phyloP scores from a whole-genome alignment of 2,888 invertebrate genomes.

The Papilio elwesi region DNA sequence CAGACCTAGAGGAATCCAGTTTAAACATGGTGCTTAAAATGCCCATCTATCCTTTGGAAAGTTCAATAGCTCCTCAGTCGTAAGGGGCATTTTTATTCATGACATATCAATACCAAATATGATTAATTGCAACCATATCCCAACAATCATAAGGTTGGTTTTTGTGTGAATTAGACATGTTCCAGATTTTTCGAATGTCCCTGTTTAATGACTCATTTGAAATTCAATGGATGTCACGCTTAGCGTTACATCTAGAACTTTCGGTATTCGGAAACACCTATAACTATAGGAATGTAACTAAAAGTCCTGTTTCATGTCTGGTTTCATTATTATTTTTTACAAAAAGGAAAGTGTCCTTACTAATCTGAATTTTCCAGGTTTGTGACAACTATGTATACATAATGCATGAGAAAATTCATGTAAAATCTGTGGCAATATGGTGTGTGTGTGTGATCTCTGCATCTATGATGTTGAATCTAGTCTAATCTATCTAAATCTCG shows the following conservation, averaged over 20 bases:
- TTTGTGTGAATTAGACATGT: neutral
- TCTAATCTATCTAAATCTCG: neutral
- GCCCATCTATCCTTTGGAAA: neutral
- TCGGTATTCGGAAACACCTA: neutral
- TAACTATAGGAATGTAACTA: neutral
- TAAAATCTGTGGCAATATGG: no score
- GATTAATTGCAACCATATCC: neutral
- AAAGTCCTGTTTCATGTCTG: no score
- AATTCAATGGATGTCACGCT: slow-evolving; percentile 1
- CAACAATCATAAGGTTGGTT: neutral
- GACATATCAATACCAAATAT: neutral
- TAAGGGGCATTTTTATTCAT: slow-evolving; percentile 5
- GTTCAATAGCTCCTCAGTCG: slow-evolving; percentile 5
- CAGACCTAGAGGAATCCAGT: neutral
- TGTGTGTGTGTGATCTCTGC: slow-evolving; percentile 11
- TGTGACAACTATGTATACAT: no score
- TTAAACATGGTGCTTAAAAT: neutral
- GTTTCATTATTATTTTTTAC: no score
- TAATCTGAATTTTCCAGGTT: no score
- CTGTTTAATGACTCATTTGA: slow-evolving; percentile 13
- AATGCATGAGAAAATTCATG: no score
- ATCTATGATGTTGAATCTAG: slow-evolving; percentile 16
- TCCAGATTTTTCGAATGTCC: neutral
- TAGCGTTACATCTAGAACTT: slow-evolving; percentile 10
- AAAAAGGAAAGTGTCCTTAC: no score